Evolutionary conservation across 2,888 invertebrate species (phyloP).

Genomic region (Galerucella nymphaeae): DNA sequence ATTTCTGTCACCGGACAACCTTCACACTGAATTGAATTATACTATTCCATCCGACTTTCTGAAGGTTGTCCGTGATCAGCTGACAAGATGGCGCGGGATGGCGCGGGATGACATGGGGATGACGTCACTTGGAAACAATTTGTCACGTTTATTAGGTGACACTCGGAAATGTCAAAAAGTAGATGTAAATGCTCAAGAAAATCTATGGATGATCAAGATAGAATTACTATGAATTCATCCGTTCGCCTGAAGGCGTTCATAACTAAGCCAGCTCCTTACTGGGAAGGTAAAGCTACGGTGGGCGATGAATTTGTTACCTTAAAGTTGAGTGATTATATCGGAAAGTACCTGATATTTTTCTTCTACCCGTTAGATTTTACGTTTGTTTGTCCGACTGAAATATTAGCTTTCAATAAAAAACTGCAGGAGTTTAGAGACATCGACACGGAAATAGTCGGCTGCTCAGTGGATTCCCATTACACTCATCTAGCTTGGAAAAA

Average conservation of each 20-base stretch:
- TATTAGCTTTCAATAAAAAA: conserved; percentile 96
- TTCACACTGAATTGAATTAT: no score
- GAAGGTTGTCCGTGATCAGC: no score
- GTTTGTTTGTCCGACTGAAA: conserved; percentile 93
- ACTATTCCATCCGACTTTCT: no score
- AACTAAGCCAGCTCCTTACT: conserved; percentile 79
- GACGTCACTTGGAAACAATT: no score
- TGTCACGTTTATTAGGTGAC: no score
- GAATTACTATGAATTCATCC: no score
- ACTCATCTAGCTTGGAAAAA: conserved; percentile 97
- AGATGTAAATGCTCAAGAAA: neutral
- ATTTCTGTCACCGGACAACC: no score
- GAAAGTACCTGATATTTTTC: conserved; percentile 89
- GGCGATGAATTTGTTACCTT: conserved; percentile 87
- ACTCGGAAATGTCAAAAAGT: no score
- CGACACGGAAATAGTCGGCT: conserved; percentile 87
- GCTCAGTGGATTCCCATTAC: conserved; percentile 97
- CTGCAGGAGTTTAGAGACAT: conserved; percentile 85
- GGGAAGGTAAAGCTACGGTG: conserved; percentile 83
- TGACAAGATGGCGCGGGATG: no score
- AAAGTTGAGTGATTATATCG: conserved; percentile 79
- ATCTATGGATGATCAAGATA: neutral
- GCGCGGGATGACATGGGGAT: no score
- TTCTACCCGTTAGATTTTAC: conserved; percentile 93
- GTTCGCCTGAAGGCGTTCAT: neutral